Conservation (phyloP, 2,797 vertebrate species). For the Atherinosoma microstoma region DNA sequence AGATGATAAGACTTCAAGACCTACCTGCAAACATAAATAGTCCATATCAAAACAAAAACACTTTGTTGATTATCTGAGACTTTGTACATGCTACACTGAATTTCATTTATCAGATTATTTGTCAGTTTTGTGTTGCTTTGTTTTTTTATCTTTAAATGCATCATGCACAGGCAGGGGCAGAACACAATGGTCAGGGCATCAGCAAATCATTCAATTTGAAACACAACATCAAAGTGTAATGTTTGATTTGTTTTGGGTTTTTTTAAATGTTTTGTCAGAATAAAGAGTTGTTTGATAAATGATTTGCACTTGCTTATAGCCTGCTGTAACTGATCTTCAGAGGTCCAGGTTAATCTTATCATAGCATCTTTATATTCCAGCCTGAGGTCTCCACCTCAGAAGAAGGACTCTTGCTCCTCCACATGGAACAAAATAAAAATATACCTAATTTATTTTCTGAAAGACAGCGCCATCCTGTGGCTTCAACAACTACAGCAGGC, state of each 20-base stretch:
- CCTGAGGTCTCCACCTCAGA: background rate
- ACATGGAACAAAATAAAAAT: conserved; percentile 27
- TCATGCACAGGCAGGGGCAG: conserved; percentile 11
- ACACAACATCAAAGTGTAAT: conserved; percentile 24
- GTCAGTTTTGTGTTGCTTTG: background rate
- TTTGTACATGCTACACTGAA: conserved; percentile 15
- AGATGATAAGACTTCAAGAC: conserved; percentile 29
- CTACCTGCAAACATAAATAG: conserved; percentile 6
- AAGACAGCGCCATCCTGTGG: conserved; percentile 48
- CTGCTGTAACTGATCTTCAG: background rate
- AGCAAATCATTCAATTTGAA: conserved; percentile 34
- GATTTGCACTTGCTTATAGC: background rate
- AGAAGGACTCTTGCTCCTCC: conserved; percentile 54
- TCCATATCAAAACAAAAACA: conserved; percentile 21
- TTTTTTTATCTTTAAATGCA: background rate
- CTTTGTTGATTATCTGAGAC: conserved; percentile 7
- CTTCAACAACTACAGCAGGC: background rate
- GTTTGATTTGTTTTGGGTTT: conserved; percentile 23
- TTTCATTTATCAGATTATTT: background rate
- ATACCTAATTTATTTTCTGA: background rate
- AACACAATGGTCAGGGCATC: conserved; percentile 8
- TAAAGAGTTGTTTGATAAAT: conserved; percentile 63
- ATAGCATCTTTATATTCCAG: no score
- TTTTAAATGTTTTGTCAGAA: conserved; percentile 55
- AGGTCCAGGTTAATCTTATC: background rate